These are phyloP conservation scores for Odontomachus brunneus DNA, from an alignment of 1,140 invertebrate genomes.

Conservation along the genomic window DNA sequence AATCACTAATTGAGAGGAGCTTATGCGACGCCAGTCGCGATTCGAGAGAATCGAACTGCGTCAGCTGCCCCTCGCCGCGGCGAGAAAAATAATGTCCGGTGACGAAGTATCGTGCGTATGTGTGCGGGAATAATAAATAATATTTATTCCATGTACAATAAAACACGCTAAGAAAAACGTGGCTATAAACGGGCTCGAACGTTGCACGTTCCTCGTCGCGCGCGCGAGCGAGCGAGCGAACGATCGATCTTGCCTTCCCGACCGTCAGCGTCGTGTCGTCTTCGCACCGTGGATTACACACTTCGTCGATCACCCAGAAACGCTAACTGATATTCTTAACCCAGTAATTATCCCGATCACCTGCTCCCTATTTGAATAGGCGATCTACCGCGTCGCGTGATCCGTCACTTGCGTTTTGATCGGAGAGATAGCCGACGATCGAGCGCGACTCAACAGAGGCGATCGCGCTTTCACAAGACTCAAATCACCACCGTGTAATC, in stretches of 20 bases:
- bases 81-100: neutral
- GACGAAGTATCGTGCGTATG: neutral
- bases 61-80: too few relatives aligned
- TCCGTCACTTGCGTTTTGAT: constrained; percentile 24
- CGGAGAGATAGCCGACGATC: neutral
- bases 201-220: constrained; percentile 5
- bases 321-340: constrained; percentile 29
- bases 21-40: too few relatives aligned
- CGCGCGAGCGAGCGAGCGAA: neutral
- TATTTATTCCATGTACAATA: constrained; percentile 64
- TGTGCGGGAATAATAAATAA: constrained; percentile 28
- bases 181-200: constrained; percentile 42
- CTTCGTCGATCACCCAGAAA: constrained; percentile 30
- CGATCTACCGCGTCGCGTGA: constrained; percentile 5
- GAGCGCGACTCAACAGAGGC: too few relatives aligned
- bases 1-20: too few relatives aligned
- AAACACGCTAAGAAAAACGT: constrained; percentile 55
- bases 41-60: too few relatives aligned
- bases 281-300: constrained; percentile 17
- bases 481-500: neutral
- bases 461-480: neutral
- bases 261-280: neutral
- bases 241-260: constrained; percentile 17
- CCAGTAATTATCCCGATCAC: constrained; percentile 9
- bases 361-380: neutral